These are phyloP conservation scores for Aphodius granarius DNA, from an alignment of 2,888 invertebrate species.

Conservation along the genomic window DNA sequence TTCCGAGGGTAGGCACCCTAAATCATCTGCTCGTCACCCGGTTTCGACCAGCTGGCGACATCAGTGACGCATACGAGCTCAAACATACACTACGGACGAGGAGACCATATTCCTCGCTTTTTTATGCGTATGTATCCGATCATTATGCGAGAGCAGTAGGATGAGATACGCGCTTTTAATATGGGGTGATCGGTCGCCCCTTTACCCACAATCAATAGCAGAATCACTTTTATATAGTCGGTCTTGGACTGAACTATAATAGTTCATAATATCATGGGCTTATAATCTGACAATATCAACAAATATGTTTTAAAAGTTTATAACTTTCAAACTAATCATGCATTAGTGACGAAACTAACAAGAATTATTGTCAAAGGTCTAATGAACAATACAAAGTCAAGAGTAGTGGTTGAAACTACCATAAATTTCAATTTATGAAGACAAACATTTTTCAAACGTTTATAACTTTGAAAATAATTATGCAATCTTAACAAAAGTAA, in stretches of 20 bases:
- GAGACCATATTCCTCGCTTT: constrained; percentile 1
- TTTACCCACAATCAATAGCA: background rate
- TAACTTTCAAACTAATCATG: too few species aligned
- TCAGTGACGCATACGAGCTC: constrained; percentile 40
- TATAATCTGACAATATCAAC: too few species aligned
- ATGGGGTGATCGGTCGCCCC: background rate
- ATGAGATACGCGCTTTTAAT: background rate
- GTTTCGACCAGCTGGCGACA: constrained; percentile 43
- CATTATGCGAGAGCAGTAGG: background rate
- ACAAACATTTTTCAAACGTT: too few species aligned
- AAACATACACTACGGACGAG: background rate
- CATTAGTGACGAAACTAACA: too few species aligned
- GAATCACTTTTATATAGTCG: background rate
- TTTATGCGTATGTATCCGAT: background rate
- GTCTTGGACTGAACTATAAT: background rate
- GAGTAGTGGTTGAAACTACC: too few species aligned
- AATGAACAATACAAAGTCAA: too few species aligned
- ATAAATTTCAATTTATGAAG: too few species aligned
- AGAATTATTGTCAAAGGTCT: too few species aligned
- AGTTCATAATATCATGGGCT: too few species aligned
- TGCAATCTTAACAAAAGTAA: too few species aligned
- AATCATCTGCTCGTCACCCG: constrained; percentile 49
- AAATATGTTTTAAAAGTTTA: too few species aligned
- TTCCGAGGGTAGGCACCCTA: constrained; percentile 38
- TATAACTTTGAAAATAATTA: too few species aligned